phyloP scores from a whole-genome alignment of 2,888 invertebrate genomes.

The Scaeva pyrastri region DNA sequence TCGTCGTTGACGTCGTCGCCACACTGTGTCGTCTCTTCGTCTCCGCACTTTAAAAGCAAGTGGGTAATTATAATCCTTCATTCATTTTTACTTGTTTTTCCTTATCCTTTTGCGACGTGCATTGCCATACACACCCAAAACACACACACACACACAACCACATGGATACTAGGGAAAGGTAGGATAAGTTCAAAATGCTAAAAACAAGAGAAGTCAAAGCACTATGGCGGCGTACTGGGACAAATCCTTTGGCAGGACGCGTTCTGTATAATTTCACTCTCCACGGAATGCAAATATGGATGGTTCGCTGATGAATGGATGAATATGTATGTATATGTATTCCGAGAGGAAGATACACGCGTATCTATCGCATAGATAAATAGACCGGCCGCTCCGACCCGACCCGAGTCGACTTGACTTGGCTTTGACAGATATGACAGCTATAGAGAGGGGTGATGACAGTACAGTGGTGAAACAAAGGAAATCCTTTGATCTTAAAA shows the following conservation, averaged over 20 bases:
- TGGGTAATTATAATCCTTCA: conserved; percentile 76
- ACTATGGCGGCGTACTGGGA: conserved; percentile 10
- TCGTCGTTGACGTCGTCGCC: too few species aligned
- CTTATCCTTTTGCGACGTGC: conserved; percentile 39
- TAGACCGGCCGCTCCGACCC: conserved; percentile 9
- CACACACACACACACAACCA: not conserved
- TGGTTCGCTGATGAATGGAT: conserved; percentile 58
- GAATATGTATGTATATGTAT: not conserved
- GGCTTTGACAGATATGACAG: conserved; percentile 18
- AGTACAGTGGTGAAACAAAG: conserved; percentile 57
- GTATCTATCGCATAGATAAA: conserved; percentile 67
- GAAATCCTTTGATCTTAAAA: conserved; percentile 70
- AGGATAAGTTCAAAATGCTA: conserved; percentile 8
- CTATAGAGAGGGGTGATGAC: conserved; percentile 25
- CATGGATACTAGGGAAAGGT: too few species aligned
- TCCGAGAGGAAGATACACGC: conserved; percentile 54
- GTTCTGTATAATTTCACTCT: conserved; percentile 60
- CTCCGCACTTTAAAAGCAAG: conserved; percentile 62
- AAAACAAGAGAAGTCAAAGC: conserved; percentile 45
- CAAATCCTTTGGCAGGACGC: conserved; percentile 57
- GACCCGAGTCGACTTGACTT: not conserved
- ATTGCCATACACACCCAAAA: not conserved
- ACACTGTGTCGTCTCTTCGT: conserved; percentile 42
- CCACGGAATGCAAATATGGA: conserved; percentile 70
- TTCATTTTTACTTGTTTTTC: conserved; percentile 58